phyloP scores from a whole-genome alignment of 2,113 vertebrate genomes.

The Bucco capensis region DNA sequence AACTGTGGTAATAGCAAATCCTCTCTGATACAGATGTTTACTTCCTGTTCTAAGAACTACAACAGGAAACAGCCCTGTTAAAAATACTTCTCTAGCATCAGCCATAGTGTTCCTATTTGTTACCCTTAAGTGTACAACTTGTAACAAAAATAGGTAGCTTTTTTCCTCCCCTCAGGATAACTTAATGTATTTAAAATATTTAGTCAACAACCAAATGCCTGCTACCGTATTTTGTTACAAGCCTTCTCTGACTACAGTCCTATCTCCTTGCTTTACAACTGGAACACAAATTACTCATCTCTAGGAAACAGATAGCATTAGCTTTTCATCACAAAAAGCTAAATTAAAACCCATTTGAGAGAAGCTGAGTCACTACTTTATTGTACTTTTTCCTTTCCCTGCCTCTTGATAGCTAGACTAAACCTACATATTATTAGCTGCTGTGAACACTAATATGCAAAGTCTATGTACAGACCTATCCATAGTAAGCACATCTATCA shows the following conservation, averaged over 20 bases:
- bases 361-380: background rate
- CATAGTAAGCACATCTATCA: background rate
- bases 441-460: background rate
- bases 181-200: constrained; percentile 1
- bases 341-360: constrained; percentile 38
- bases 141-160: background rate
- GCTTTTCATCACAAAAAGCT: constrained; percentile 37
- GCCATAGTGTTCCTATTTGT: background rate
- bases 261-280: background rate
- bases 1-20: constrained; percentile 41
- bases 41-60: constrained; percentile 41
- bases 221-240: background rate
- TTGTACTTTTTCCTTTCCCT: background rate
- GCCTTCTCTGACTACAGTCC: background rate
- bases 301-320: constrained; percentile 32
- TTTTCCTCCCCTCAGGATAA: background rate
- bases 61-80: constrained; percentile 14
- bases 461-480: background rate
- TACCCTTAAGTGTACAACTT: background rate
- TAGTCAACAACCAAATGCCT: background rate
- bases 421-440: background rate
- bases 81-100: constrained; percentile 6
- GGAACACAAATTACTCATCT: constrained; percentile 13
- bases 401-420: background rate
- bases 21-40: constrained; percentile 29